Conservation (phyloP, 2,888 invertebrate genomes). For the Herminia tarsipennalis region DNA sequence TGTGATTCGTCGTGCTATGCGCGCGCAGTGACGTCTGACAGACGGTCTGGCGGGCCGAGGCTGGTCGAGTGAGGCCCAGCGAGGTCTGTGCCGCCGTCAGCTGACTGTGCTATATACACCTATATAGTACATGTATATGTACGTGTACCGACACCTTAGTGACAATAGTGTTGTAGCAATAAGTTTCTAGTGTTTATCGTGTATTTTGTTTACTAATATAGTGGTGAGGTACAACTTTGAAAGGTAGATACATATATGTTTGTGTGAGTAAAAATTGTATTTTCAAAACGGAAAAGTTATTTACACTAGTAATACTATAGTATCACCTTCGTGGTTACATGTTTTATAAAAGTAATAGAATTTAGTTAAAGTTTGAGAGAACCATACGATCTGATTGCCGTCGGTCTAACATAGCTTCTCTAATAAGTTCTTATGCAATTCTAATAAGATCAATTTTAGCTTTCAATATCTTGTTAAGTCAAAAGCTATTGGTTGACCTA, state of each 20-base stretch:
- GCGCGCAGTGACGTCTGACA: constrained; percentile 65
- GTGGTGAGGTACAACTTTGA: too few species aligned
- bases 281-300: too few species aligned
- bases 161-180: constrained; percentile 37
- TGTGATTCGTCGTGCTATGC: constrained; percentile 62
- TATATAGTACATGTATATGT: constrained; percentile 22
- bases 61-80: constrained; percentile 34
- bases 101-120: constrained; percentile 45
- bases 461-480: too few species aligned
- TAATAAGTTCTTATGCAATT: constrained; percentile 1
- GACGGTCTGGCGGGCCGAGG: constrained; percentile 22
- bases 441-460: constrained; percentile 2
- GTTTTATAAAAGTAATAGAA: too few species aligned
- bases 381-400: too few species aligned
- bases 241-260: constrained; percentile 7
- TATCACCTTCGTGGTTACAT: too few species aligned
- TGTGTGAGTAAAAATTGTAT: constrained; percentile 1
- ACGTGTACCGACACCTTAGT: constrained; percentile 38
- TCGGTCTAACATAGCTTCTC: not conserved
- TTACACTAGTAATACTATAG: too few species aligned
- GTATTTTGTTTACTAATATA: constrained; percentile 12
- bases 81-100: constrained; percentile 40
- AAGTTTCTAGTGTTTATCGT: constrained; percentile 26
- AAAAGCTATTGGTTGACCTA: too few species aligned
- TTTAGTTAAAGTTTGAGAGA: too few species aligned